Evolutionary conservation across 2,888 invertebrate species (phyloP), one percentile per base, ranked within the genome.

Genomic region (Chymomyza amoena): DNA sequence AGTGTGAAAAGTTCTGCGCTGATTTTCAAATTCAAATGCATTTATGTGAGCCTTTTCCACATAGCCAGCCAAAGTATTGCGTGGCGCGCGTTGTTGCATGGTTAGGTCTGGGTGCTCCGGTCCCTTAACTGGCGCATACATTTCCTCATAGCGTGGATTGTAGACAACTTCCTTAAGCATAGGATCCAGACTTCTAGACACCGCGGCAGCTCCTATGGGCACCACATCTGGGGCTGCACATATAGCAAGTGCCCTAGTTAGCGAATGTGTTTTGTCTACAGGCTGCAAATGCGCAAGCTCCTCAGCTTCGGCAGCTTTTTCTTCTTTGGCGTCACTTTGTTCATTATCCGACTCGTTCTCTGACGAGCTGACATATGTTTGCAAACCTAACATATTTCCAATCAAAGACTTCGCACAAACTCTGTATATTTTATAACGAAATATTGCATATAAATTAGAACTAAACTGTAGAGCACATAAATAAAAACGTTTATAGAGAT

Each of bases 11-110:
- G 98, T 99, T 84, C 98, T 93, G 69, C 99, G 93, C 90, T 99
- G 98, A 90, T 97, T 97, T 91, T 99, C 99, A 93, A 99, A 99
- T 87, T 98, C 97, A 92, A 99, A 99, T 83, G 97, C 96, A 92
- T 96, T 99, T 63, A 99, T 95, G 91, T 99, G 97, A 0, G 99
- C 98, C 76, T 96, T 95, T 90, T 99, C 99, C 0, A 98, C 97
- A 92, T 94, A 98, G 0, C 99, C 99, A 0, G 99, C 95, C 13
- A 99, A 92, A 84, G 96, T 98, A 90, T 99, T 99, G 89, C 97
- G 96, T 6, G 94, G 93, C 0, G 98, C 96, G 76, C 94, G 94
- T 93, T 97, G 96, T 88, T 98, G 98, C 88, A 96, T 95, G 0
- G 98, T 97, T 92, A 96, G 95, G 89, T 96, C 97, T 0, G 99